Percentiles rank a stretch among this genome's conserved stretches.
phyloP scores from a whole-genome alignment of 2,113 vertebrate genomes.

The Micromys minutus region DNA sequence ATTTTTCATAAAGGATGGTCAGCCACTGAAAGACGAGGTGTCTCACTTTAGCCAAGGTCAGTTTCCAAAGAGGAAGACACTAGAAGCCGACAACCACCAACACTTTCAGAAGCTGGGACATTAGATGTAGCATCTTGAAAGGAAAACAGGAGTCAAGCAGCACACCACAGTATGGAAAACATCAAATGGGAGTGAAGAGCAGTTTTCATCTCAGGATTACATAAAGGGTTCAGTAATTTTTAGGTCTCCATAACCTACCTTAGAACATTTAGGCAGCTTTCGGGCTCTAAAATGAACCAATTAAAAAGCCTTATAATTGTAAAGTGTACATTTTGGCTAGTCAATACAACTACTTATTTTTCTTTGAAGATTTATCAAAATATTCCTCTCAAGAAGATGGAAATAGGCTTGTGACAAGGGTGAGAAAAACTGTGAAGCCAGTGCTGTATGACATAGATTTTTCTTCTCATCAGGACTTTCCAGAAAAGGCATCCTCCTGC shows the following conservation, averaged over 20 bases:
- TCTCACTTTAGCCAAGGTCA: neutral
- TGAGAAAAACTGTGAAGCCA: slow-evolving; percentile 45
- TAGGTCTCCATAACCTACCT: neutral
- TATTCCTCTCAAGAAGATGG: neutral
- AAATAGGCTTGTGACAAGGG: neutral
- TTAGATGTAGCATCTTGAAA: neutral
- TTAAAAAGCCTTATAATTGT: neutral
- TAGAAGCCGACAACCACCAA: neutral
- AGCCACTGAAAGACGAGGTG: neutral
- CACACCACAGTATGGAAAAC: neutral
- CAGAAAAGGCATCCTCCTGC: neutral
- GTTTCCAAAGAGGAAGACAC: neutral
- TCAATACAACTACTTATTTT: neutral
- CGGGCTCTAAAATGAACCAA: neutral
- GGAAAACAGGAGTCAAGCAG: neutral
- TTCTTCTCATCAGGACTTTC: neutral
- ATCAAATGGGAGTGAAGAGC: neutral
- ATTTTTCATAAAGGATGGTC: neutral
- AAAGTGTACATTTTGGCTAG: neutral
- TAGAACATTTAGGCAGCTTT: neutral
- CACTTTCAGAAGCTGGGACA: neutral
- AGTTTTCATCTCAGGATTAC: neutral
- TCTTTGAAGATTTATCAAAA: slow-evolving; percentile 13
- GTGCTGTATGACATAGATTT: neutral
- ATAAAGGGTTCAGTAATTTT: neutral